Evolutionary conservation across 2,888 invertebrate genomes (phyloP), one percentile per base, ranked within the genome.

Genomic region (Orchesella flavescens): DNA sequence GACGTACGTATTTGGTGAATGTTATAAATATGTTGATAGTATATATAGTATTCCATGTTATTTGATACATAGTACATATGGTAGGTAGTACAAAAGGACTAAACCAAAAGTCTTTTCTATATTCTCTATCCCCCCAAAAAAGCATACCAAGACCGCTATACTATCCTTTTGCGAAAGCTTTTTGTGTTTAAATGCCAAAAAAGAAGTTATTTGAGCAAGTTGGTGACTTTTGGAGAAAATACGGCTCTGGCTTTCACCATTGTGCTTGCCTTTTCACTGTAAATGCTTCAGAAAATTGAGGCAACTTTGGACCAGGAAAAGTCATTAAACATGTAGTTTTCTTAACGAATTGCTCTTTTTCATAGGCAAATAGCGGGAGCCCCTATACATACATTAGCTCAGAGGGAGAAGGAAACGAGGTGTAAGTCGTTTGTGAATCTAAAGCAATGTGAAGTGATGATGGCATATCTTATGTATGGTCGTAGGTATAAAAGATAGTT

Each of bases 281-380:
- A 44, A 43, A 66, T 66, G 44, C 44, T 66, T 66, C n/a, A 44
- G 66, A 66, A 66, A 63, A 69, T 46, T 19, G 69, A 69, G 13
- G 49, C 49, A 69, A 69, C 66, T 69, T 69, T 66, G 19, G 19
- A 44, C 15, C 17, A 44, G 44, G 24, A 66, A n/a, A n/a, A 53
- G 43, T 69, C 69, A 69, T 49, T 69, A 69, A 69, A 34, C 44
- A 21, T 23, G 24, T 55, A 55, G 59, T 15, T 77, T 34, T 7
- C 74, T 46, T 49, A 74, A 74, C 46, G 49, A 74, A 63, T 63
- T 63, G 24, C 74, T 75, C 66, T 44, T 34, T 17, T 63, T 63
- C 34, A 63, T 63, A 63, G 17, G 63, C 23, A 63, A 63, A 63
- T 34, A 34, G 34, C 7, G 34, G 34, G 34, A 34, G 34, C 34